Evolutionary conservation across 2,888 invertebrate genomes (phyloP).

Genomic region (Aspidiotus destructor): DNA sequence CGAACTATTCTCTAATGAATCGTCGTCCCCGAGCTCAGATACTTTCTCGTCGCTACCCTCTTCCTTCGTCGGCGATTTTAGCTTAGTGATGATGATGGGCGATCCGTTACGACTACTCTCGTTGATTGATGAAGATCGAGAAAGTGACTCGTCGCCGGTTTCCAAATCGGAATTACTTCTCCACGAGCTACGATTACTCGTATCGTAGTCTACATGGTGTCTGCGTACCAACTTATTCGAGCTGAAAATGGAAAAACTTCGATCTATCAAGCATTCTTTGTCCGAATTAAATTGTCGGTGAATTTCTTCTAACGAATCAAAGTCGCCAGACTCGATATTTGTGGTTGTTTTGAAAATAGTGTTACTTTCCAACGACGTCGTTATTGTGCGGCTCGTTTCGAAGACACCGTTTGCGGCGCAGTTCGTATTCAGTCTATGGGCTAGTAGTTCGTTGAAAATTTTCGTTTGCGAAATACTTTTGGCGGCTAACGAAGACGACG

Average conservation of each 20-base stretch:
- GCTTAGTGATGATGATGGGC: slow-evolving; percentile 8
- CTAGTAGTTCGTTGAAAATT: background rate
- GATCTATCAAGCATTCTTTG: slow-evolving; percentile 18
- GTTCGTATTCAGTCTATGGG: background rate
- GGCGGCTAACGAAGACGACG: background rate
- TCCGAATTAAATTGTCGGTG: slow-evolving; percentile 25
- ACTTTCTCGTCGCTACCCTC: slow-evolving; percentile 3
- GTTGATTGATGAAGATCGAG: slow-evolving; percentile 10
- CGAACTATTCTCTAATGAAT: slow-evolving; percentile 35
- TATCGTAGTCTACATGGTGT: slow-evolving; percentile 4
- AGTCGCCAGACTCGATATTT: background rate
- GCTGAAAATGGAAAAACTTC: background rate
- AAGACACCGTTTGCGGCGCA: background rate
- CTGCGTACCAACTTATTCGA: background rate
- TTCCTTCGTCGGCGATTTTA: background rate
- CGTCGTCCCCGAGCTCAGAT: slow-evolving; percentile 20
- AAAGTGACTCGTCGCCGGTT: slow-evolving; percentile 10
- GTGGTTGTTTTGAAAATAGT: background rate
- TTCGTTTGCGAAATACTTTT: background rate
- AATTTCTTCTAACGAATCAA: slow-evolving; percentile 19
- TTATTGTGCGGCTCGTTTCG: background rate
- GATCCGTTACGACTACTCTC: slow-evolving; percentile 10
- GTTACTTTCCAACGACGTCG: background rate
- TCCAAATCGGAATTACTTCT: slow-evolving; percentile 17
- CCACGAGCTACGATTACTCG: slow-evolving; percentile 24